phyloP scores from a whole-genome alignment of 2,797 vertebrate genomes.

The Halcyon chelicuti region DNA sequence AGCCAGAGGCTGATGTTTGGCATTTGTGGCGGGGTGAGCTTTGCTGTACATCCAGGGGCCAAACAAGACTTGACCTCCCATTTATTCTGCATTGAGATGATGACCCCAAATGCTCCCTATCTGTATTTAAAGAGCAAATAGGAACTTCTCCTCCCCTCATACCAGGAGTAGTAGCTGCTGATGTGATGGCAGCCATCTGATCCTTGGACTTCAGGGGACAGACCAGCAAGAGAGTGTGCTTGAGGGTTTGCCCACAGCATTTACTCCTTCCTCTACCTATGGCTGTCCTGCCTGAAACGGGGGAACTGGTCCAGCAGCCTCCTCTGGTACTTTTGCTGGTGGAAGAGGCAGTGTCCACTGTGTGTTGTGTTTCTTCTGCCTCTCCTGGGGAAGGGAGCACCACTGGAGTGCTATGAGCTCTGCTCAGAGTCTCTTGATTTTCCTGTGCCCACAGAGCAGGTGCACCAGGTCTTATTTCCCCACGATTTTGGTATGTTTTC shows the following conservation, averaged over 20 bases:
- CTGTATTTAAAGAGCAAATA: slow-evolving; percentile 26
- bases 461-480: background rate
- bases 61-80: accelerated
- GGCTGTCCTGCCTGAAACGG: background rate
- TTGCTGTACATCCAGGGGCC: background rate
- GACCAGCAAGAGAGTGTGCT: background rate
- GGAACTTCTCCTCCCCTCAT: background rate
- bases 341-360: background rate
- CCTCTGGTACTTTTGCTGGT: background rate
- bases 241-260: background rate
- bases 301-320: background rate
- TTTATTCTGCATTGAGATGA: background rate
- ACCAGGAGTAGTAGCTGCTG: background rate
- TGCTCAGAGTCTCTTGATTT: background rate
- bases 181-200: background rate
- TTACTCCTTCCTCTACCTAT: background rate
- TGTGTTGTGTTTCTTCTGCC: background rate
- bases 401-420: background rate
- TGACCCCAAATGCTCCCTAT: background rate
- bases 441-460: background rate
- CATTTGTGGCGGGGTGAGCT: background rate
- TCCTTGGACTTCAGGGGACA: background rate
- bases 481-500: background rate
- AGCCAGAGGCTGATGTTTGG: background rate
- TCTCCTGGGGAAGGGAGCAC: background rate